phyloP scores from a whole-genome alignment of 2,888 invertebrate genomes.

The Isoperla grammatica region DNA sequence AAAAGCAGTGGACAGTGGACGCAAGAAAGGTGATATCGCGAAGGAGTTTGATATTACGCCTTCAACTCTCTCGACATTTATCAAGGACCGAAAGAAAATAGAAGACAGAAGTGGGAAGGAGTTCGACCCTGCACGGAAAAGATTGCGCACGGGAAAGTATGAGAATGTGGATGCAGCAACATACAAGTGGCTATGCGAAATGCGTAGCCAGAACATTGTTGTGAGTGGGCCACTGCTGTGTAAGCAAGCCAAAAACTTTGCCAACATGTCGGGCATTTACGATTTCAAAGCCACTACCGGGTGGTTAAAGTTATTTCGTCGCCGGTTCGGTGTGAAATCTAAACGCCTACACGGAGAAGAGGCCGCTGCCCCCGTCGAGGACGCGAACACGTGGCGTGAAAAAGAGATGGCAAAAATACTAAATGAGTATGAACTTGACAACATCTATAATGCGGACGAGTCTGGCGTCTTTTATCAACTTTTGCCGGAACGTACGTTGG shows the following conservation, averaged over 20 bases:
- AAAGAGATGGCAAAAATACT: background rate
- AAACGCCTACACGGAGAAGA: background rate
- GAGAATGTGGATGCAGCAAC: background rate
- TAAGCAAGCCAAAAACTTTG: background rate
- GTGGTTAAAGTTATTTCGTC: background rate
- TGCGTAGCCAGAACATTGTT: background rate
- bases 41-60: conserved; percentile 2
- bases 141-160: background rate
- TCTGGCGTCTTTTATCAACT: background rate
- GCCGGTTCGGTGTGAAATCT: background rate
- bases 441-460: background rate
- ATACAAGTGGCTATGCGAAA: background rate
- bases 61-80: background rate
- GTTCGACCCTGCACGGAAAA: background rate
- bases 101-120: background rate
- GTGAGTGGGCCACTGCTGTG: background rate
- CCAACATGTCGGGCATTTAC: background rate
- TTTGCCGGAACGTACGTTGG: background rate
- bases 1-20: background rate
- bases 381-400: background rate
- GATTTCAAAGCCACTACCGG: background rate
- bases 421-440: background rate
- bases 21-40: background rate
- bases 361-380: background rate
- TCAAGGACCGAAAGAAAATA: background rate